These are phyloP conservation scores for Rhinoraja longicauda DNA, from an alignment of 2,797 vertebrate species.

Conservation along the genomic window DNA sequence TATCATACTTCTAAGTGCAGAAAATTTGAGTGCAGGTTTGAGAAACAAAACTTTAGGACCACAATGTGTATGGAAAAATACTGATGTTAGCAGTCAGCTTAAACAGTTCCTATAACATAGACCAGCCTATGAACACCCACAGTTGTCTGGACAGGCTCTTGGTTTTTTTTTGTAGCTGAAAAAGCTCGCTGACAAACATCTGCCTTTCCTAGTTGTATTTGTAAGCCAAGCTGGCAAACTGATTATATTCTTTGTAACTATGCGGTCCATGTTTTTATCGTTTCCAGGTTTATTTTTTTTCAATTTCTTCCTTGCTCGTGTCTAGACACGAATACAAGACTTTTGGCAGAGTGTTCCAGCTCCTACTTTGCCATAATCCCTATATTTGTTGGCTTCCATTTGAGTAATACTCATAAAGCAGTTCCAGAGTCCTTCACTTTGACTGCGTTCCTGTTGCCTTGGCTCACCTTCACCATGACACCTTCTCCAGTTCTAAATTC, in stretches of 20 bases:
- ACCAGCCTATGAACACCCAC: not conserved
- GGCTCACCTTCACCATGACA: too few species aligned
- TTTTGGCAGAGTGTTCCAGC: not conserved
- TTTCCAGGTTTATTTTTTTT: not conserved
- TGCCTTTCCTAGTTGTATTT: not conserved
- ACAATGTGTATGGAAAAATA: not conserved
- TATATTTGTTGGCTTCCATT: not conserved
- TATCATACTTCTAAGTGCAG: not conserved
- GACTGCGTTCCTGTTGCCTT: not conserved
- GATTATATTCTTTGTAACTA: not conserved
- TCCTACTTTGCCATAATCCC: not conserved
- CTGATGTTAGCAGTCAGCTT: not conserved
- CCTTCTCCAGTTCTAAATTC: not conserved
- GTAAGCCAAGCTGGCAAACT: not conserved
- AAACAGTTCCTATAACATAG: not conserved
- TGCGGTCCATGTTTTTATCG: not conserved
- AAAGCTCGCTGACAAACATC: not conserved
- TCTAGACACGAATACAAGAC: not conserved
- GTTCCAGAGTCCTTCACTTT: not conserved
- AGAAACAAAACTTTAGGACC: not conserved
- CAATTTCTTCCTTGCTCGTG: not conserved
- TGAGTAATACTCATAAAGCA: not conserved
- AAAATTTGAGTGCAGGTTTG: not conserved
- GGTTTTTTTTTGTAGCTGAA: not conserved
- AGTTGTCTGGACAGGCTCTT: not conserved